Evolutionary conservation across 2,888 invertebrate species (phyloP).

Genomic region (Thereva nobilitata): DNA sequence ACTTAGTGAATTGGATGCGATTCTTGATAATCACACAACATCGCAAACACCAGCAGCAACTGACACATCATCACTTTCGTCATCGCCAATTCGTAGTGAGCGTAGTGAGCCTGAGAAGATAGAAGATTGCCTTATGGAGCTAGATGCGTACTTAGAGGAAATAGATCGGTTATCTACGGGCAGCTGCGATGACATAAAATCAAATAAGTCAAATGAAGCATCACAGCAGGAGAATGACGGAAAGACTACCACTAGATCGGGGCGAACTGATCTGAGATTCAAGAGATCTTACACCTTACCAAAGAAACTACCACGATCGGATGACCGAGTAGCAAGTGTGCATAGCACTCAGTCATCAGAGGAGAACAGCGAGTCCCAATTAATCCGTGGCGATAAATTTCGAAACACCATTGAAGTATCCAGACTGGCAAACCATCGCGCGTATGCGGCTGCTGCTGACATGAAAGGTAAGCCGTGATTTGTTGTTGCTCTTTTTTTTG

Average conservation of each 20-base stretch:
- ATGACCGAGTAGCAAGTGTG: not conserved
- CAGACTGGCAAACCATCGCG: not conserved
- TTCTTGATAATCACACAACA: constrained; percentile 45
- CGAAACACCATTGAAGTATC: constrained; percentile 38
- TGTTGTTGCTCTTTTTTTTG: not conserved
- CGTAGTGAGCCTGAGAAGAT: constrained; percentile 50
- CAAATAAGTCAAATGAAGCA: constrained; percentile 11
- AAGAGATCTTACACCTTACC: constrained; percentile 36
- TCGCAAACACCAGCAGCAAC: constrained; percentile 2
- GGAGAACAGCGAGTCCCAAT: constrained; percentile 1
- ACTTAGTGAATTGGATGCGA: constrained; percentile 53
- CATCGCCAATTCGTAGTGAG: constrained; percentile 34
- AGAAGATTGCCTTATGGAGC: constrained; percentile 60
- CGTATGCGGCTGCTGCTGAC: constrained; percentile 3
- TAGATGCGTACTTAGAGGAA: constrained; percentile 61
- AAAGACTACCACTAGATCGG: not conserved
- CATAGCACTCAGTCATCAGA: not conserved
- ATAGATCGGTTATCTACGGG: constrained; percentile 50
- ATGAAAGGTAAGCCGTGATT: constrained; percentile 20
- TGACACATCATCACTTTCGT: constrained; percentile 20
- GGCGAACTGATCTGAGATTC: not conserved
- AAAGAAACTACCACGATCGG: constrained; percentile 22
- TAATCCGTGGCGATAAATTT: constrained; percentile 36
- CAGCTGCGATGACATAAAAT: constrained; percentile 20
- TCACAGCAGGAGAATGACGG: constrained; percentile 4